Percentiles rank a stretch among this genome's conserved stretches.
These are phyloP conservation scores for Alaudala cheleensis DNA, from an alignment of 2,113 vertebrate species.

Conservation along the genomic window DNA sequence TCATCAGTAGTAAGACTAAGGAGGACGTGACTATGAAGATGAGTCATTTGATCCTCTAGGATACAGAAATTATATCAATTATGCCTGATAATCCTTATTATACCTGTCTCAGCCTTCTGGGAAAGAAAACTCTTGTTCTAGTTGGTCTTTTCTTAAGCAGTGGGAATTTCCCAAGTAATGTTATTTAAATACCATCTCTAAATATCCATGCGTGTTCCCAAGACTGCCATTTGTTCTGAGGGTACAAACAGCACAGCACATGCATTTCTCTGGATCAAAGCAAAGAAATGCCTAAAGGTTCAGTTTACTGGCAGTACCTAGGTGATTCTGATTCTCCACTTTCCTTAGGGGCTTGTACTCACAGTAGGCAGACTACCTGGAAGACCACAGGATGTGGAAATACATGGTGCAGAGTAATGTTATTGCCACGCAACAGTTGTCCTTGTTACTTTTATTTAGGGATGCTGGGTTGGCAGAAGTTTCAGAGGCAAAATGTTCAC, in stretches of 20 bases:
- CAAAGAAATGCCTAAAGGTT: constrained; percentile 27
- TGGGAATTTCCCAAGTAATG: constrained; percentile 52
- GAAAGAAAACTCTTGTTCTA: constrained; percentile 37
- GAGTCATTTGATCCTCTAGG: constrained; percentile 56
- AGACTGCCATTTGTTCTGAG: constrained; percentile 52
- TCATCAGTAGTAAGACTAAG: not conserved
- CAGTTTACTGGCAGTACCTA: constrained; percentile 3
- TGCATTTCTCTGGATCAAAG: constrained; percentile 13
- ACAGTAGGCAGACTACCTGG: not conserved
- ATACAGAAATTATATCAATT: constrained; percentile 59
- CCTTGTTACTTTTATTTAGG: not conserved
- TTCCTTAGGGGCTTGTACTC: not conserved
- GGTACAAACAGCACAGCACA: constrained; percentile 36
- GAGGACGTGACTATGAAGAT: constrained; percentile 53
- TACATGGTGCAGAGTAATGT: not conserved
- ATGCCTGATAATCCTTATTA: constrained; percentile 65
- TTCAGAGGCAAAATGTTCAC: not conserved
- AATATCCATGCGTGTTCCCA: constrained; percentile 20
- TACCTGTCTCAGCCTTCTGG: constrained; percentile 48
- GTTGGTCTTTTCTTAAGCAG: constrained; percentile 52
- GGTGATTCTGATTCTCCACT: not conserved
- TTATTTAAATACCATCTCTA: constrained; percentile 48
- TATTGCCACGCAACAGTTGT: not conserved
- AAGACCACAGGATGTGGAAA: not conserved
- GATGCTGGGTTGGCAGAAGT: not conserved